Base-by-base conservation (phyloP, 2,797 vertebrate genomes). In the Tympanoctomys barrerae region DNA sequence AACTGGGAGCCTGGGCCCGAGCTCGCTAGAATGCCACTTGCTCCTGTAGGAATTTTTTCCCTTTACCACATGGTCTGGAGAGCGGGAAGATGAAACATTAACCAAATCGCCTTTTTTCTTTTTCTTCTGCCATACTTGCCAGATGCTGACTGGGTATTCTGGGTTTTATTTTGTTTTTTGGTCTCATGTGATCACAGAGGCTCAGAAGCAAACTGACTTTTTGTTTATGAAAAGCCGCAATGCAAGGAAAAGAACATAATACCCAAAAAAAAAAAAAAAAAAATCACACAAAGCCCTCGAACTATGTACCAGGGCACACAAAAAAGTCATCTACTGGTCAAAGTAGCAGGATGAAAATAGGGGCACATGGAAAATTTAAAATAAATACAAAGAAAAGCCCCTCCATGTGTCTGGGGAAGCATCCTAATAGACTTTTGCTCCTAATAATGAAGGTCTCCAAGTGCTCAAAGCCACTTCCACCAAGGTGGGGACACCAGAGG, bases 101-200 rank as follows among this genome's bases (percentile, higher is more conserved):
- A 96, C 97, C 91, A 95, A 89, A 81, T 95, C 83, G 88, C 89
- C 59, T 33, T 80, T 49, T 81, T 64, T 61, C 57, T 61, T 49
- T 12, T 64, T 49, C 57, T 16, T 83, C 42, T 54, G 52, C 78
- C 73, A 93, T 78, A 94, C 82, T 97, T 96, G 96, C 96, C 97
- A 97, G 97, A 96, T 95, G 97, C 94, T 96, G 96, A 96, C 93
- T 93, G 95, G 79, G 94, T 96, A 92, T 96, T 97, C 94, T 94
- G 92, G 73, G 66, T 94, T 97, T 94, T 97, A 95, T 93, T 97
- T 97, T 95, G 95, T 70, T 96, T 97, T 73, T 90, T 80, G 57
- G 93, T 96, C 59, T 96, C 93, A 96, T 96, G 91, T 93, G 91
- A 97, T 96, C 91, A 81, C 90, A 96, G 93, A 83, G 82, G 89